A percentile compares a stretch with the other conserved stretches of the same genome.
Evolutionary conservation across 2,113 vertebrate species (phyloP).

Genomic region (Coturnix japonica): DNA sequence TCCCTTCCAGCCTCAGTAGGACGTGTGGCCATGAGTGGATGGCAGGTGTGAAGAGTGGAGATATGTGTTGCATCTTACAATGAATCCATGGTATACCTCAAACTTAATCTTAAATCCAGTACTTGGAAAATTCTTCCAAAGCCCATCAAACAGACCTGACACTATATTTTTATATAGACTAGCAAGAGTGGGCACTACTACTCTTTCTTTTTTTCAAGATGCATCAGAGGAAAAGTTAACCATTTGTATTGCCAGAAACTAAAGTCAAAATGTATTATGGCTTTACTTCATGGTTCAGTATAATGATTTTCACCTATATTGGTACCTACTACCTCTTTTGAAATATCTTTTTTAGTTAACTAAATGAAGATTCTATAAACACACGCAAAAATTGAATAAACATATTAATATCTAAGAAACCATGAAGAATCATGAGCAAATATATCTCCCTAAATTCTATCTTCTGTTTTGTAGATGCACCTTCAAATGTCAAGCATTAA

Average conservation of each 20-base stretch:
- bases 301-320: not conserved
- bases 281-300: not conserved
- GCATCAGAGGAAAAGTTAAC: not conserved
- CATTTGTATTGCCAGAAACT: not conserved
- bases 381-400: not conserved
- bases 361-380: not conserved
- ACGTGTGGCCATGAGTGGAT: not conserved
- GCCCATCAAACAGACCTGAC: not conserved
- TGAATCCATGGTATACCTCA: rapidly evolving
- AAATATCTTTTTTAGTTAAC: not conserved
- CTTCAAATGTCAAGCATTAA: not conserved
- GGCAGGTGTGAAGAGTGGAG: not conserved
- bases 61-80: not conserved
- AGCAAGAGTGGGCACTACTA: not conserved
- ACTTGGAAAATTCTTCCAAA: not conserved
- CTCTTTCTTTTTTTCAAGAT: not conserved
- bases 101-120: not conserved
- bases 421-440: not conserved
- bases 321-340: not conserved
- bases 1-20: not conserved
- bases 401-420: not conserved
- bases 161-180: not conserved
- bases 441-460: not conserved
- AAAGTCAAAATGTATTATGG: not conserved
- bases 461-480: not conserved